These are phyloP conservation scores for Chloropsis hardwickii DNA, from an alignment of 2,113 vertebrate species.

Conservation along the genomic window DNA sequence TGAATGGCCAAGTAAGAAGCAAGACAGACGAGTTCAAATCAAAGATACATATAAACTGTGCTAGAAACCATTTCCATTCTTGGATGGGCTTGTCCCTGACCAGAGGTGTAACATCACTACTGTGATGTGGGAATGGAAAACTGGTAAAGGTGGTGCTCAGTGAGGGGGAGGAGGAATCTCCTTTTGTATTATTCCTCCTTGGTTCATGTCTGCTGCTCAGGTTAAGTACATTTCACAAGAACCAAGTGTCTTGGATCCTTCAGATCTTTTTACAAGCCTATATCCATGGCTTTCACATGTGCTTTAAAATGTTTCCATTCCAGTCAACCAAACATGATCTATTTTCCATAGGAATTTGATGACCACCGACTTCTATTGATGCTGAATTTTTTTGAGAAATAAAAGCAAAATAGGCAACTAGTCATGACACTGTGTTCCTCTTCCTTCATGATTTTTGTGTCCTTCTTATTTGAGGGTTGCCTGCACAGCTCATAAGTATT, in stretches of 20 bases:
- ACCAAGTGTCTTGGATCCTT: neutral
- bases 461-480: neutral
- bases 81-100: neutral
- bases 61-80: neutral
- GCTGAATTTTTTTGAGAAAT: neutral
- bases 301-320: neutral
- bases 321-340: neutral
- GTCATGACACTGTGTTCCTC: neutral
- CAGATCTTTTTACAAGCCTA: neutral
- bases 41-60: neutral
- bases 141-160: neutral
- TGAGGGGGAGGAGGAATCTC: neutral
- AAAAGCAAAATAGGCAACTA: neutral
- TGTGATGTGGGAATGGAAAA: neutral
- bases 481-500: neutral
- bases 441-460: neutral
- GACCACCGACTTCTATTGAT: neutral
- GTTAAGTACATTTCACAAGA: neutral
- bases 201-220: neutral
- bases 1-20: neutral
- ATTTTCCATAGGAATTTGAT: neutral
- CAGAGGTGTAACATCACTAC: neutral
- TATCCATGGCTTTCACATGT: neutral
- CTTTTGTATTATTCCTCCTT: neutral
- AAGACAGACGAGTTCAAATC: neutral